Base-by-base conservation (phyloP, 2,888 invertebrate species). In the Hypercompe scribonia region DNA sequence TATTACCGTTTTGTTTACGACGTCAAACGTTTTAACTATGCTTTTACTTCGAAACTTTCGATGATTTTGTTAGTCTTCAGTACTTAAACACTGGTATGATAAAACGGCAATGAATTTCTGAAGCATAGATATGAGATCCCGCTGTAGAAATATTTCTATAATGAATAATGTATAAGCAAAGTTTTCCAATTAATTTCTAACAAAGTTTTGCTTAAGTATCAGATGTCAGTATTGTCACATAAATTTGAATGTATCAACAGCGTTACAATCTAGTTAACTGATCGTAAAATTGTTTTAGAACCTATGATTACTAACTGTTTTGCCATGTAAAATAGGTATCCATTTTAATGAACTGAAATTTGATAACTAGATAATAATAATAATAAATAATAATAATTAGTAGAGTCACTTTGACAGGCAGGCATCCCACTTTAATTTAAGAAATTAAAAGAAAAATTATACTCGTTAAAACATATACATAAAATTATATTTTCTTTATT, bases 11-110 rank as follows among this genome's bases (percentile, higher is more conserved):
- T 61, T 61, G 61, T 42, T 31, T 36, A 18, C 65, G n/a, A 66
- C 31, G 11, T 66, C 65, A 66, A 66, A 42, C 18, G 28, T 66
- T 42, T 66, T 66, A 66, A 61, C 18, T 61, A 61, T 61, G 18
- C 61, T 61, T 28, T 61, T 31, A 61, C 31, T 31, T 31, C 61
- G 18, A 18, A 31, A 31, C 61, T 31, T 61, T 31, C 31, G 15
- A 31, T 61, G 13, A 28, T 61, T 61, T 31, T 31, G 7, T 15
- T 61, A 61, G 61, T 61, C 28, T 31, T 61, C 28, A 61, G 5
- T 31, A 31, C 61, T 61, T 61, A 15, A 31, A 61, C 61, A 61
- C 31, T 31, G 18, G 31, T 18, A 31, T 0, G 31, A 18, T 61
- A 31, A 61, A 61, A 61, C 31, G 31, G 2, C 31, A 61, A 61